A percentile compares a stretch with the other conserved stretches of the same genome.
Evolutionary conservation across 1,140 invertebrate species (phyloP).

Genomic region (Hyphantria cunea): DNA sequence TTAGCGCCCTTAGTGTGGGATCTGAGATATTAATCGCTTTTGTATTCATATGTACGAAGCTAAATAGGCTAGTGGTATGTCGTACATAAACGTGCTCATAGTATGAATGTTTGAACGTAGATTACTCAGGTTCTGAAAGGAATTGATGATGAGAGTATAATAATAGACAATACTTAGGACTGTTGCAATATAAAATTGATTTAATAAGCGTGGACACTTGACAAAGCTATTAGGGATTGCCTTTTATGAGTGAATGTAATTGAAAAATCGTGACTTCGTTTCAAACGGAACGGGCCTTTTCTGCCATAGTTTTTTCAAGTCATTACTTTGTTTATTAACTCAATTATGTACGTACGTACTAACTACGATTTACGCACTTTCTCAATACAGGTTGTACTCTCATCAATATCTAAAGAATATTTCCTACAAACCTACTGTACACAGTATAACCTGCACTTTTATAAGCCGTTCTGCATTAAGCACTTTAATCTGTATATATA

Average conservation of each 20-base stretch:
- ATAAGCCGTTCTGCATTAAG: too few relatives aligned
- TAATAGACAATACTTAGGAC: constrained; percentile 3
- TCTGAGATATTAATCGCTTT: constrained; percentile 39
- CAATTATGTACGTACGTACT: not conserved
- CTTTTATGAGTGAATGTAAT: constrained; percentile 24
- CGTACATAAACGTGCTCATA: constrained; percentile 26
- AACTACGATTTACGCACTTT: not conserved
- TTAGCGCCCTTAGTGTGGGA: constrained; percentile 57
- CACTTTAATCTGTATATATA: too few relatives aligned
- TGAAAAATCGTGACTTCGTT: constrained; percentile 16
- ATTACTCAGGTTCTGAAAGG: constrained; percentile 10
- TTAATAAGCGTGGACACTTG: constrained; percentile 21
- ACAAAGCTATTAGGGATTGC: constrained; percentile 18
- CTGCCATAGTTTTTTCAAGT: constrained; percentile 7
- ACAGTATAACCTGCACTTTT: too few relatives aligned
- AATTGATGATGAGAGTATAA: constrained; percentile 21
- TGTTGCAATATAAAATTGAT: constrained; percentile 24
- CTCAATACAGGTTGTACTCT: not conserved
- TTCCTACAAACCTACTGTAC: too few relatives aligned
- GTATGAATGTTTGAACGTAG: constrained; percentile 5
- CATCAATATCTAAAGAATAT: too few relatives aligned
- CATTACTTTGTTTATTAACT: constrained; percentile 1
- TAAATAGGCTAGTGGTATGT: constrained; percentile 33
- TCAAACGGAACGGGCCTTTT: constrained; percentile 15
- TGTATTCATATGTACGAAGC: constrained; percentile 34